phyloP scores from a whole-genome alignment of 2,888 invertebrate genomes.

The Philereme vetulata region DNA sequence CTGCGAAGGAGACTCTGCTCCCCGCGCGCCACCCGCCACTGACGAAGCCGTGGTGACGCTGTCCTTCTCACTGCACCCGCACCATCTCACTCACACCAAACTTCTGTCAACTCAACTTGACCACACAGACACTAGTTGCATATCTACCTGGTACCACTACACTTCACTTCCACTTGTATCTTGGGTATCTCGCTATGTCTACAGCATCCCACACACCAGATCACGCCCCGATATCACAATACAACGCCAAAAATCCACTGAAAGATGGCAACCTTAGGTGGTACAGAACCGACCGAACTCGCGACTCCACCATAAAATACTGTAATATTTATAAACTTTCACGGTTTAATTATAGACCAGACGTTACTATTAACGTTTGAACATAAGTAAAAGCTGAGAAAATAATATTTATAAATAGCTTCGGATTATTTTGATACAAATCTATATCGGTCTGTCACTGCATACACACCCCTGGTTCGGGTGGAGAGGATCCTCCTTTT shows the following conservation, averaged over 20 bases:
- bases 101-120: conserved; percentile 81
- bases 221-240: conserved; percentile 75
- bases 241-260: conserved; percentile 70
- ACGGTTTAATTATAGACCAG: conserved; percentile 81
- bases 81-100: conserved; percentile 81
- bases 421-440: conserved; percentile 83
- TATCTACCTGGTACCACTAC: conserved; percentile 75
- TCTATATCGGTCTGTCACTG: conserved; percentile 80
- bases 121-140: conserved; percentile 81
- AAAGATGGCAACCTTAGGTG: conserved; percentile 82
- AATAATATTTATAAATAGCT: conserved; percentile 85
- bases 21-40: conserved; percentile 81
- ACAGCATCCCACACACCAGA: conserved; percentile 51
- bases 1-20: conserved; percentile 83
- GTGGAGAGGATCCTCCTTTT: conserved; percentile 79
- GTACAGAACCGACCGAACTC: conserved; percentile 69
- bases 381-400: conserved; percentile 84
- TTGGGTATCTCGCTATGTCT: conserved; percentile 30
- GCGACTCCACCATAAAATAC: conserved; percentile 74
- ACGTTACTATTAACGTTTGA: conserved; percentile 83
- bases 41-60: conserved; percentile 81
- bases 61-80: conserved; percentile 83
- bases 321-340: conserved; percentile 84
- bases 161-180: conserved; percentile 36
- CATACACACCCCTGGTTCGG: conserved; percentile 82